A percentile compares a stretch with the other conserved stretches of the same genome.
These are phyloP conservation scores for Lipophrys pholis DNA, from an alignment of 2,113 vertebrate genomes.

Conservation along the genomic window DNA sequence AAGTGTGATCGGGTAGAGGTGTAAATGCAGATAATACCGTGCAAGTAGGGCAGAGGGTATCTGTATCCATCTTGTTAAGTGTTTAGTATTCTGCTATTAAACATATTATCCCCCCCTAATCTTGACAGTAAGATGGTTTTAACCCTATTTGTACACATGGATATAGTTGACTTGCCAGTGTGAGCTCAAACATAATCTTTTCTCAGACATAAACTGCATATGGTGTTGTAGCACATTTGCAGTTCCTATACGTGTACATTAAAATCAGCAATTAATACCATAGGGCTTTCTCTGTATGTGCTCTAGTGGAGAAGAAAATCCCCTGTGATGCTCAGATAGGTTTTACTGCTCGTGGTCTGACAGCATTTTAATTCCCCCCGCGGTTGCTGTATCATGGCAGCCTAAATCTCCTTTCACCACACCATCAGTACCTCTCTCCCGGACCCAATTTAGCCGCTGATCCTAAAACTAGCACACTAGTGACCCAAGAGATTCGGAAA, in stretches of 20 bases:
- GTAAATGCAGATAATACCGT: background rate
- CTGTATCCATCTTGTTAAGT: background rate
- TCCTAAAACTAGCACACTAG: constrained; percentile 67
- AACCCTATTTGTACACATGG: background rate
- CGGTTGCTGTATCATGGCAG: constrained; percentile 67
- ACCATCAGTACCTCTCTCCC: constrained; percentile 73
- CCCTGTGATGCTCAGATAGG: constrained; percentile 57
- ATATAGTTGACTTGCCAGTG: background rate
- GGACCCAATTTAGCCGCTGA: constrained; percentile 70
- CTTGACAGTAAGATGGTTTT: background rate
- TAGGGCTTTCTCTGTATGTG: constrained; percentile 47
- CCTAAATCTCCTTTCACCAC: constrained; percentile 60
- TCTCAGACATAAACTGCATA: constrained; percentile 11
- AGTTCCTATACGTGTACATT: constrained; percentile 41
- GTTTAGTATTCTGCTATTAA: background rate
- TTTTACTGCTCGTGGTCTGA: constrained; percentile 68
- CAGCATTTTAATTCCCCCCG: constrained; percentile 74
- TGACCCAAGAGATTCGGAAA: constrained; percentile 53
- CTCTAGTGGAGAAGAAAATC: constrained; percentile 65
- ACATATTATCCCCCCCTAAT: background rate
- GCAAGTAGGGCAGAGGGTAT: too few relatives aligned
- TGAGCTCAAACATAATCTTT: constrained; percentile 26
- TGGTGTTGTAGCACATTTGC: constrained; percentile 31
- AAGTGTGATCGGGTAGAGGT: background rate
- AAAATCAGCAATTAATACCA: constrained; percentile 47